phyloP scores from a whole-genome alignment of 2,113 vertebrate species.

The Grantiella picta region DNA sequence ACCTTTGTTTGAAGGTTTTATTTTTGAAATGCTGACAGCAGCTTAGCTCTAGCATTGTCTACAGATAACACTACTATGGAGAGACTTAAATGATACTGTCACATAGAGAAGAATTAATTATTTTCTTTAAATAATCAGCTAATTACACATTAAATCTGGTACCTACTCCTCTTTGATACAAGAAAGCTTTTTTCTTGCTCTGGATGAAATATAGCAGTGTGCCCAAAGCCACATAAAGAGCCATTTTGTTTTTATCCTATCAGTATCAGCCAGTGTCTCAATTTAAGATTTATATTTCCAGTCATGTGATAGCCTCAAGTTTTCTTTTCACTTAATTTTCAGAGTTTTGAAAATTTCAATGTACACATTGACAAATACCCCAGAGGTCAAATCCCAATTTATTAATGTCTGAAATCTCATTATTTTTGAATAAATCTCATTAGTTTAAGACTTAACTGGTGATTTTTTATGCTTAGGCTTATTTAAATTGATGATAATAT shows the following conservation, averaged over 20 bases:
- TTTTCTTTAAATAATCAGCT: constrained; percentile 28
- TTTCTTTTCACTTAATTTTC: background rate
- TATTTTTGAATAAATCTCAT: constrained; percentile 19
- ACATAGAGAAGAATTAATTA: background rate
- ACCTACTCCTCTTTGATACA: background rate
- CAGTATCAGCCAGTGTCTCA: background rate
- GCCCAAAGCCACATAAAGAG: background rate
- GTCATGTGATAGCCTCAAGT: background rate
- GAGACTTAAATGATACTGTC: background rate
- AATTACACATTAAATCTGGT: background rate
- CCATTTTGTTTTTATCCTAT: background rate
- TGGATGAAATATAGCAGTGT: background rate
- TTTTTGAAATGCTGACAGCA: background rate
- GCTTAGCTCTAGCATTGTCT: background rate
- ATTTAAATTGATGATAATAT: constrained; percentile 6
- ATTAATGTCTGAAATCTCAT: constrained; percentile 34
- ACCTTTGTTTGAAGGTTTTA: constrained; percentile 2
- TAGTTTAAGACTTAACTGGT: background rate
- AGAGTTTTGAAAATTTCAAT: background rate
- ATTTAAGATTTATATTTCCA: background rate
- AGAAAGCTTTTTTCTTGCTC: background rate
- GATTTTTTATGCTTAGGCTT: constrained; percentile 9
- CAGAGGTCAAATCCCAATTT: constrained; percentile 2
- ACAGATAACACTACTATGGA: background rate
- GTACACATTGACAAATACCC: background rate